Conservation (phyloP, 1,140 invertebrate species). For the Cryptotermes secundus region DNA sequence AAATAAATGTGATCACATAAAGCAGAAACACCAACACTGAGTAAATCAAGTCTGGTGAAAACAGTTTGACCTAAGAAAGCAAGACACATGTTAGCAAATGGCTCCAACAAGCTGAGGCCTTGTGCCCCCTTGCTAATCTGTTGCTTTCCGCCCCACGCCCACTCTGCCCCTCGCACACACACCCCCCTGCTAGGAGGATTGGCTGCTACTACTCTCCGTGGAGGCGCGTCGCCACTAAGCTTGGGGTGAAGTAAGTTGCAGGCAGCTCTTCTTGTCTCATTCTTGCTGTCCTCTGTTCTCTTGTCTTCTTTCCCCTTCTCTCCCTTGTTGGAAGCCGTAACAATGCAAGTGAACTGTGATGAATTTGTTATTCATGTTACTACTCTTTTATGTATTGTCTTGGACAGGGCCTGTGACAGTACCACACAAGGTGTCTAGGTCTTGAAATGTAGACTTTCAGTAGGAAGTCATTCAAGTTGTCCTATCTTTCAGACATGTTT, state of each 20-base stretch:
- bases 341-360: neutral
- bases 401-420: neutral
- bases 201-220: slow-evolving; percentile 81
- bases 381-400: neutral
- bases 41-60: too few species aligned
- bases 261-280: slow-evolving; percentile 39
- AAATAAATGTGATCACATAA: too few species aligned
- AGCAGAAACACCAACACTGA: too few species aligned
- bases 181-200: slow-evolving; percentile 56
- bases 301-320: slow-evolving; percentile 17
- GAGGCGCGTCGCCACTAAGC: slow-evolving; percentile 86
- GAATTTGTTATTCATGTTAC: neutral
- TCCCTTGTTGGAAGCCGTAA: neutral
- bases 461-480: neutral
- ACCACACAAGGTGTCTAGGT: neutral
- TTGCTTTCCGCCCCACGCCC: slow-evolving; percentile 43
- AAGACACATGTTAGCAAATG: slow-evolving; percentile 11
- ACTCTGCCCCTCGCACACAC: slow-evolving; percentile 40
- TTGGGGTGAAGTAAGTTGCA: slow-evolving; percentile 88
- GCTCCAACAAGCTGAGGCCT: slow-evolving; percentile 20
- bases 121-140: slow-evolving; percentile 46
- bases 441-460: neutral
- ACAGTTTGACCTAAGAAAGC: neutral
- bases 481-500: neutral
- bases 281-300: slow-evolving; percentile 25